Conservation (phyloP, 2,888 invertebrate genomes). For the Lysandra bellargus region DNA sequence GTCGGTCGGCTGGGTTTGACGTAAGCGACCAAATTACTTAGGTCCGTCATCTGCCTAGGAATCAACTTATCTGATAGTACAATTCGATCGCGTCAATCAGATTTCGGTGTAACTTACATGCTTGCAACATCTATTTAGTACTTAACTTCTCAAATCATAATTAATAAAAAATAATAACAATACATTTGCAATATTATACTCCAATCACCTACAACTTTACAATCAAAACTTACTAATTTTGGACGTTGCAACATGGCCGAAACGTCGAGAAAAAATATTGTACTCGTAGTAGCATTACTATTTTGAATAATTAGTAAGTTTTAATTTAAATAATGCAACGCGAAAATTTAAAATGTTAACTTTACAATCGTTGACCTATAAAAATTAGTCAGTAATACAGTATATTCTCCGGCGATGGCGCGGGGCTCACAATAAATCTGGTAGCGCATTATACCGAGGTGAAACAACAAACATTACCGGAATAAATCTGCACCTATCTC, state of each 20-base stretch:
- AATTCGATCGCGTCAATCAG: no score
- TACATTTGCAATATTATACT: not conserved
- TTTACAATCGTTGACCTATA: conserved; percentile 33
- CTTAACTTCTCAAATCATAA: not conserved
- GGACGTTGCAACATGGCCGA: no score
- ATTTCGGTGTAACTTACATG: no score
- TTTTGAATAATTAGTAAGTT: no score
- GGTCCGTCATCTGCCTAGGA: no score
- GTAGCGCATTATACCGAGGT: conserved; percentile 76
- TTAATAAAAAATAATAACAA: not conserved
- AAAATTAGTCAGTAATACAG: conserved; percentile 45
- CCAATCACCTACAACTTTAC: not conserved
- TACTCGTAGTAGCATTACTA: no score
- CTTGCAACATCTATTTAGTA: not conserved
- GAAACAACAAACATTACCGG: conserved; percentile 79
- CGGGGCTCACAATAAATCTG: conserved; percentile 76
- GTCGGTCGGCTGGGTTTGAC: no score
- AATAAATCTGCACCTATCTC: conserved; percentile 79
- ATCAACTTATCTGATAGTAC: no score
- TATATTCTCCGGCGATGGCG: conserved; percentile 41
- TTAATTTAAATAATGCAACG: no score
- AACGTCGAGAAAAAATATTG: no score
- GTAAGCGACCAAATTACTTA: no score
- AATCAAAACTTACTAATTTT: conserved; percentile 11
- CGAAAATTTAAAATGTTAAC: not conserved